A percentile compares a stretch with the other conserved stretches of the same genome.
Evolutionary conservation across 1,140 invertebrate species (phyloP).

Genomic region (Diorhabda elongata): DNA sequence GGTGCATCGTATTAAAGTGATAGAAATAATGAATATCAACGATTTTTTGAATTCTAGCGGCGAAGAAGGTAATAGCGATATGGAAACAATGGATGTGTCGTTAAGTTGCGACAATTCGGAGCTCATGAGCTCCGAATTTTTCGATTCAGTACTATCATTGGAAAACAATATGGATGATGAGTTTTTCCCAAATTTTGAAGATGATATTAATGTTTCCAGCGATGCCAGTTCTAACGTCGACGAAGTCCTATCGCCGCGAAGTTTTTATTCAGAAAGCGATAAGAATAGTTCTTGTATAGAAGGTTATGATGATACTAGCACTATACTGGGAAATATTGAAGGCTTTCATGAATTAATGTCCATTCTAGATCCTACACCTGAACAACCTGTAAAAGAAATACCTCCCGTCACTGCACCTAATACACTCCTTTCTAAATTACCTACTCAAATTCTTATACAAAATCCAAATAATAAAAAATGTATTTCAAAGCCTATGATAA

Average conservation of each 20-base stretch:
- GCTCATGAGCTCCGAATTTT: conserved; percentile 45
- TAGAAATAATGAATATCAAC: conserved; percentile 29
- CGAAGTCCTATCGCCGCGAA: conserved; percentile 35
- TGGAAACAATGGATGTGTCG: conserved; percentile 41
- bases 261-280: conserved; percentile 39
- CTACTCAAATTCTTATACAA: conserved; percentile 38
- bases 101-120: conserved; percentile 39
- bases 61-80: conserved; percentile 30
- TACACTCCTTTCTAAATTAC: conserved; percentile 24
- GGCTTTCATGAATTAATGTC: conserved; percentile 34
- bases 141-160: conserved; percentile 43
- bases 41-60: conserved; percentile 28
- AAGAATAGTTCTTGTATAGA: conserved; percentile 33
- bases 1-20: conserved; percentile 5
- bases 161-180: conserved; percentile 39
- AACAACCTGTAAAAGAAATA: conserved; percentile 22
- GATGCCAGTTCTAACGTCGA: conserved; percentile 38
- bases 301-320: conserved; percentile 23
- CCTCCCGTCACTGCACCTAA: conserved; percentile 5
- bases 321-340: conserved; percentile 28
- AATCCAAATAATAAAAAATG: conserved; percentile 37
- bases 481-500: conserved; percentile 33
- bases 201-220: conserved; percentile 38
- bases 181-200: conserved; percentile 32
- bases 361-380: conserved; percentile 28